These are phyloP conservation scores for Fistularia commersonii DNA, from an alignment of 2,797 vertebrate species.

Conservation along the genomic window DNA sequence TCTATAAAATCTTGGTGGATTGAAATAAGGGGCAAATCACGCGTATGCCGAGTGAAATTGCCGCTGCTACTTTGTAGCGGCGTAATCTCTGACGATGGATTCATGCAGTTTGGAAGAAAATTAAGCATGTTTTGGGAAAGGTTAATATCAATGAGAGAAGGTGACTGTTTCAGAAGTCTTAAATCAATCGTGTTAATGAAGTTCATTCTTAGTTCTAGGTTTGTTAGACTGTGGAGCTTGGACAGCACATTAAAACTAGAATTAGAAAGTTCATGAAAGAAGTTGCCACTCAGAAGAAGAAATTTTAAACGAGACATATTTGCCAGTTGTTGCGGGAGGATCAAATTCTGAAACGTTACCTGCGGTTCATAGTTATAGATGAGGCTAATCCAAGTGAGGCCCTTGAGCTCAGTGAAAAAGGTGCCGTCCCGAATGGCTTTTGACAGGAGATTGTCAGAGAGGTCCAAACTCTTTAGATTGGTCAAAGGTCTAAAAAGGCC, in stretches of 20 bases:
- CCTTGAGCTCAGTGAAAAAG: slow-evolving; percentile 70
- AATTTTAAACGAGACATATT: slow-evolving; percentile 56
- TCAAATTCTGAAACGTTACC: slow-evolving; percentile 52
- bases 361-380: slow-evolving; percentile 77
- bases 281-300: slow-evolving; percentile 76
- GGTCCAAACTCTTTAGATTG: slow-evolving; percentile 64
- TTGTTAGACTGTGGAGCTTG: slow-evolving; percentile 55
- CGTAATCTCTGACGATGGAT: slow-evolving; percentile 5
- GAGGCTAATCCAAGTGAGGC: slow-evolving; percentile 71
- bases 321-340: slow-evolving; percentile 63
- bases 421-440: slow-evolving; percentile 67
- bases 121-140: slow-evolving; percentile 78
- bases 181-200: slow-evolving; percentile 67
- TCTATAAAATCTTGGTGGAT: slow-evolving; percentile 10
- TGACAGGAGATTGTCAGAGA: slow-evolving; percentile 79
- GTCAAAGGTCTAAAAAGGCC: slow-evolving; percentile 62
- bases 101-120: slow-evolving; percentile 49
- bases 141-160: slow-evolving; percentile 55
- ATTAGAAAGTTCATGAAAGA: slow-evolving; percentile 67
- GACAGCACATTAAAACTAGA: slow-evolving; percentile 59
- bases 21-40: slow-evolving; percentile 7
- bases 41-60: neutral
- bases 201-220: slow-evolving; percentile 76
- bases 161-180: slow-evolving; percentile 51
- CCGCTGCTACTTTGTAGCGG: slow-evolving; percentile 21